Conservation (phyloP, 2,888 invertebrate genomes). For the Drosophila cognata region DNA sequence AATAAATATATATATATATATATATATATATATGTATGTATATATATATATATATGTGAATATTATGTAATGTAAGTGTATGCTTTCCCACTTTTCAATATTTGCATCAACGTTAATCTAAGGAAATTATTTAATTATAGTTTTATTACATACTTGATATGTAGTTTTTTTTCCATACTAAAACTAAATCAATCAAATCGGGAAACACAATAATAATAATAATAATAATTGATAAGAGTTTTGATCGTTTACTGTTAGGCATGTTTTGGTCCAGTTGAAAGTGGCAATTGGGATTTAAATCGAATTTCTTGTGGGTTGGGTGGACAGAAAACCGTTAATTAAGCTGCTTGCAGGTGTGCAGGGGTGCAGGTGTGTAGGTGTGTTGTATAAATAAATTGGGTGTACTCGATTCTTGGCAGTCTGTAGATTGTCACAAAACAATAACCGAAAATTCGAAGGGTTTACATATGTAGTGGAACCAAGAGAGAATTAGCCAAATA, state of each 20-base stretch:
- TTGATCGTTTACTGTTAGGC: slow-evolving; percentile 23
- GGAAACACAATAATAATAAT: slow-evolving; percentile 4
- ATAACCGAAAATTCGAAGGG: slow-evolving; percentile 47
- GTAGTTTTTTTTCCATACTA: slow-evolving; percentile 55
- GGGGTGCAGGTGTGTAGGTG: too few species aligned
- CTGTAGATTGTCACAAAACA: slow-evolving; percentile 73
- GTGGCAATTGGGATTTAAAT: slow-evolving; percentile 20
- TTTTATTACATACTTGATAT: slow-evolving; percentile 71
- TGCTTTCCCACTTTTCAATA: slow-evolving; percentile 72
- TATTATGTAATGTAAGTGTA: slow-evolving; percentile 68
- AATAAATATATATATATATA: slow-evolving; percentile 21
- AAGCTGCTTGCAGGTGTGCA: slow-evolving; percentile 1
- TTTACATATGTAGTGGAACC: slow-evolving; percentile 12
- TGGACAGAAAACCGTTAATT: slow-evolving; percentile 30
- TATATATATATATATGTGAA: slow-evolving; percentile 23
- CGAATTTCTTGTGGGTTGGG: slow-evolving; percentile 26
- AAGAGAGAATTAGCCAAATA: slow-evolving; percentile 37
- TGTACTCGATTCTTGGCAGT: slow-evolving; percentile 59
- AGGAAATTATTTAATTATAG: slow-evolving; percentile 47
- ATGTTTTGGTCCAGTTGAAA: slow-evolving; percentile 73
- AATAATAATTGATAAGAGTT: background rate
- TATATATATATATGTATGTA: slow-evolving; percentile 24
- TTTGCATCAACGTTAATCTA: slow-evolving; percentile 59
- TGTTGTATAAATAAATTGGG: slow-evolving; percentile 10
- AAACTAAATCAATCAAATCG: slow-evolving; percentile 36